Evolutionary conservation across 2,113 vertebrate species (phyloP).

Genomic region (Phycodurus eques): DNA sequence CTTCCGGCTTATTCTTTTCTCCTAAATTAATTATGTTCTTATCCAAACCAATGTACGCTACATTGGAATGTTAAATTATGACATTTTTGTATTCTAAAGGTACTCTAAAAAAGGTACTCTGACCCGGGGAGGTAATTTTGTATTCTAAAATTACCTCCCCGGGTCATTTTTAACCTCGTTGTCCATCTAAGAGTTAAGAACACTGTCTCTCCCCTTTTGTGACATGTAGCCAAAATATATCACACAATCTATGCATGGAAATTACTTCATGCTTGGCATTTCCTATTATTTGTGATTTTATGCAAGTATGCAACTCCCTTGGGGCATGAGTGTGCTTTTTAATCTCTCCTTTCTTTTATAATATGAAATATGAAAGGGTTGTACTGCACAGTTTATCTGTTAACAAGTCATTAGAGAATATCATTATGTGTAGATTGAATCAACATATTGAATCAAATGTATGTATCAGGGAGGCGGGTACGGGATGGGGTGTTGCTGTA

Average conservation of each 20-base stretch:
- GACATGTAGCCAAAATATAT: neutral
- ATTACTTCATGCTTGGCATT: slow-evolving; percentile 34
- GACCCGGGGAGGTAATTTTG: too few species aligned
- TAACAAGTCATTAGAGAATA: slow-evolving; percentile 50
- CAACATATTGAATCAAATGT: neutral
- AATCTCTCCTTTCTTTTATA: slow-evolving; percentile 44
- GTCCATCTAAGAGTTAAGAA: neutral
- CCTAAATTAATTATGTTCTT: too few species aligned
- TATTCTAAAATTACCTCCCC: neutral
- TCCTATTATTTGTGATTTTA: slow-evolving; percentile 16
- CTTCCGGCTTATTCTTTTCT: too few species aligned
- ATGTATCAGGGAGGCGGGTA: neutral
- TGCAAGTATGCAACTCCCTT: slow-evolving; percentile 35
- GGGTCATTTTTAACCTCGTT: neutral
- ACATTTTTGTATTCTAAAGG: too few species aligned
- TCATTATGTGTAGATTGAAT: neutral
- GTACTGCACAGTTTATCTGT: slow-evolving; percentile 46
- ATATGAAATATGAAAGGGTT: slow-evolving; percentile 42
- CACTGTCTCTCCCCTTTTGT: neutral
- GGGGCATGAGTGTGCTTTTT: slow-evolving; percentile 48
- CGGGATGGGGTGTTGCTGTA: neutral
- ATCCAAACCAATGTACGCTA: too few species aligned
- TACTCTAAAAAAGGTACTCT: too few species aligned
- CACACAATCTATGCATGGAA: slow-evolving; percentile 28
- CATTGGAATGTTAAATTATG: too few species aligned